Evolutionary conservation across 2,888 invertebrate genomes (phyloP).

Genomic region (Prenolepis imparis): DNA sequence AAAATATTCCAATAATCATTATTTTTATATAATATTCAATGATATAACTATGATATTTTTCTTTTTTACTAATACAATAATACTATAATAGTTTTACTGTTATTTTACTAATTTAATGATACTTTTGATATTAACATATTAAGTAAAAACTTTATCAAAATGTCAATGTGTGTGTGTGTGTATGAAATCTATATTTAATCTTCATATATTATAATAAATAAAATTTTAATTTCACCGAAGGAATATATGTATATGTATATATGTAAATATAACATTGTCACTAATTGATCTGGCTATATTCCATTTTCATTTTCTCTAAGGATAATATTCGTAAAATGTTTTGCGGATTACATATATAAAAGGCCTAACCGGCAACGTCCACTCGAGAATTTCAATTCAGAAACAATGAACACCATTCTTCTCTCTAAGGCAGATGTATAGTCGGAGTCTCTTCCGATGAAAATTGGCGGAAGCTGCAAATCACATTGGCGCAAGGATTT

Average conservation of each 20-base stretch:
- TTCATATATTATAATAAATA: neutral
- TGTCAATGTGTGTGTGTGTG: too few relatives aligned
- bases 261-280: neutral
- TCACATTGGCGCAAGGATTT: constrained; percentile 24
- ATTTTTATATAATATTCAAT: too few relatives aligned
- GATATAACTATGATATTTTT: neutral
- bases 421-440: constrained; percentile 28
- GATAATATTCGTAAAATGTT: neutral
- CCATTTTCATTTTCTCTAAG: neutral
- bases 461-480: constrained; percentile 44
- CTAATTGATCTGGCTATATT: neutral
- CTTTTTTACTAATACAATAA: too few relatives aligned
- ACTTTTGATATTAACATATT: too few relatives aligned
- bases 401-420: constrained; percentile 31
- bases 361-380: constrained; percentile 17
- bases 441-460: constrained; percentile 38
- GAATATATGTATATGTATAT: neutral
- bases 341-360: neutral
- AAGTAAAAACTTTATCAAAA: neutral
- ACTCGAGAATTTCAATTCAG: constrained; percentile 22
- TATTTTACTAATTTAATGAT: too few relatives aligned
- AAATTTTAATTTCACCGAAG: constrained; percentile 25
- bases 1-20: neutral
- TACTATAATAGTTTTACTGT: too few relatives aligned
- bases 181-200: neutral